phyloP scores from a whole-genome alignment of 2,797 vertebrate genomes.

The Cossypha niveicapilla region DNA sequence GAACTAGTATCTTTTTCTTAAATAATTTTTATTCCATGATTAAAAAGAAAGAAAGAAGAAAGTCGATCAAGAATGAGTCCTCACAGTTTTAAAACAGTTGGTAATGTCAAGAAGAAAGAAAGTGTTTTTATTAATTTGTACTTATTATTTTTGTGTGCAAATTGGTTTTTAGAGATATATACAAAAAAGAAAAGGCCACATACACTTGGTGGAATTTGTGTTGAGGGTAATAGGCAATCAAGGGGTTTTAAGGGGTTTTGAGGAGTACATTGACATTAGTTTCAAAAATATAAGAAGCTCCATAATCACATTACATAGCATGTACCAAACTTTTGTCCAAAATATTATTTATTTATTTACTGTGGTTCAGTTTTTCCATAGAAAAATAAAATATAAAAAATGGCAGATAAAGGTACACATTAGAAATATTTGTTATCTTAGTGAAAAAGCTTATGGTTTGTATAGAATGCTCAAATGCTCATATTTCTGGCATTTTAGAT shows the following conservation, averaged over 20 bases:
- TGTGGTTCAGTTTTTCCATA: background rate
- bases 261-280: background rate
- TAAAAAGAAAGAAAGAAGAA: background rate
- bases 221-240: background rate
- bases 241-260: background rate
- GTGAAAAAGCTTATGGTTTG: background rate
- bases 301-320: background rate
- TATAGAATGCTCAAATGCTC: background rate
- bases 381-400: background rate
- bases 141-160: background rate
- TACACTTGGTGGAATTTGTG: background rate
- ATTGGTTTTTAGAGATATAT: background rate
- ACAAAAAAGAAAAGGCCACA: background rate
- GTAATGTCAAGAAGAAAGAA: background rate
- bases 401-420: background rate
- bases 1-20: background rate
- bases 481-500: background rate
- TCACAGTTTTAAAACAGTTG: background rate
- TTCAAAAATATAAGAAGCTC: background rate
- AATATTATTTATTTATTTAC: background rate
- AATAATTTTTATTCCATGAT: background rate
- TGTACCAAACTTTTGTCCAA: background rate
- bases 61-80: background rate
- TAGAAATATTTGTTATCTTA: background rate
- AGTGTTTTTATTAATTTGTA: background rate